phyloP scores from a whole-genome alignment of 1,140 invertebrate genomes.

The Pogonognathellus flavescens region DNA sequence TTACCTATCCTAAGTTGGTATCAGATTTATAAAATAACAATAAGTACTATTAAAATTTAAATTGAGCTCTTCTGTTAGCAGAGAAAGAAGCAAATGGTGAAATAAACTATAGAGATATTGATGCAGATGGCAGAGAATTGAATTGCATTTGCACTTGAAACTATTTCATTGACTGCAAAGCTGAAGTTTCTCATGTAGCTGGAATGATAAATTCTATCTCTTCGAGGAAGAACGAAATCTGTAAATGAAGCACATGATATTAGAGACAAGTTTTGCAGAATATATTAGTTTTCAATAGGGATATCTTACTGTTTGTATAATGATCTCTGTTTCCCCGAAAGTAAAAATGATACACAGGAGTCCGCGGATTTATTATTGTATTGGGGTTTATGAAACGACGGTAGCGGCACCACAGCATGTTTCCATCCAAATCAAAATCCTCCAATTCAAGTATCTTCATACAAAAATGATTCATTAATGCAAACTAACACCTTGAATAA shows the following conservation, averaged over 20 bases:
- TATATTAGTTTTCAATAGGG: too few relatives aligned
- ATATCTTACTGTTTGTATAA: constrained; percentile 48
- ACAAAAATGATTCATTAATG: too few relatives aligned
- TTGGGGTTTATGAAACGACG: constrained; percentile 45
- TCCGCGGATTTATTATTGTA: constrained; percentile 51
- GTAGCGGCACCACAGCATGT: constrained; percentile 66
- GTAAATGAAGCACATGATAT: too few relatives aligned
- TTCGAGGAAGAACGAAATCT: constrained; percentile 62
- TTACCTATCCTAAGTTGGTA: too few relatives aligned
- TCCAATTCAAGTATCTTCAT: constrained; percentile 58
- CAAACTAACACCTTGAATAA: too few relatives aligned
- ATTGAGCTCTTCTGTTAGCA: too few relatives aligned
- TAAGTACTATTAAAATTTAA: too few relatives aligned
- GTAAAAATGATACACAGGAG: constrained; percentile 61
- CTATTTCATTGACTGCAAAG: constrained; percentile 61
- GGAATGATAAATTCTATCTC: constrained; percentile 59
- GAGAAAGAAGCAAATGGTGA: neutral
- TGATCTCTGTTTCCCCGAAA: constrained; percentile 60
- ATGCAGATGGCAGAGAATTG: neutral
- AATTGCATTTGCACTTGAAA: neutral
- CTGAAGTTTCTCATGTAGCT: constrained; percentile 62
- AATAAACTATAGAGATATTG: neutral
- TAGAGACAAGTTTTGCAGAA: too few relatives aligned
- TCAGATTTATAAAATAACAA: too few relatives aligned
- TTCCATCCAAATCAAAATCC: constrained; percentile 63